These are phyloP conservation scores for Tangara arthus DNA, from an alignment of 2,797 vertebrate species.

Conservation along the genomic window DNA sequence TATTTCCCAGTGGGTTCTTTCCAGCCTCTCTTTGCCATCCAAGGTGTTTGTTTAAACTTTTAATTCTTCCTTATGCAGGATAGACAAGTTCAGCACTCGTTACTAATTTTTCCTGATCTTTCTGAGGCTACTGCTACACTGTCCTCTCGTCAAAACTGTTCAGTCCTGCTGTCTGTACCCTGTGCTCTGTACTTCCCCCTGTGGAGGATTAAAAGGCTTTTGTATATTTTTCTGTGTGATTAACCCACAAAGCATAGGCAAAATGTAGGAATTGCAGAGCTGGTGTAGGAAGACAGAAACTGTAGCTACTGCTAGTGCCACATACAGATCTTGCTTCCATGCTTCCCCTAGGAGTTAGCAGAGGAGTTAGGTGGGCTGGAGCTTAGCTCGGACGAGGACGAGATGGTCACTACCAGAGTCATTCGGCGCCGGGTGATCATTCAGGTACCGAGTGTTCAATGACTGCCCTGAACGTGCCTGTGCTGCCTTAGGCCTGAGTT, in stretches of 20 bases:
- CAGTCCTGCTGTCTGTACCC: neutral
- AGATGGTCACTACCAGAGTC: conserved; percentile 94
- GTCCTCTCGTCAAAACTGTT: neutral
- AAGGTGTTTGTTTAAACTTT: neutral
- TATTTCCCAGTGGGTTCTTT: neutral
- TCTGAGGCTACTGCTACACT: neutral
- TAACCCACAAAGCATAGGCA: neutral
- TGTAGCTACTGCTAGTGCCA: neutral
- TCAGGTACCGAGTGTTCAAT: conserved; percentile 82
- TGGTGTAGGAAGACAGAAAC: neutral
- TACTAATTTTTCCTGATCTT: neutral
- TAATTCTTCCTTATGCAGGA: neutral
- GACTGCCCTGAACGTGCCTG: conserved; percentile 35
- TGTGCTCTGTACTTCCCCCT: accelerated
- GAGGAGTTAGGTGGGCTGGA: conserved; percentile 91
- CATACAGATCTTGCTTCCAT: conserved; percentile 71
- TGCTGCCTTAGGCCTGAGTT: neutral
- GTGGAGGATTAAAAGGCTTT: neutral
- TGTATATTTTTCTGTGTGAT: neutral
- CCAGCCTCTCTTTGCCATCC: neutral
- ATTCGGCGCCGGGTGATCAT: conserved; percentile 94
- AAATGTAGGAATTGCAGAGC: neutral
- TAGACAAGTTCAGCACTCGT: neutral
- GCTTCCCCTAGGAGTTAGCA: conserved; percentile 87
- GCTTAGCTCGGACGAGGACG: conserved; percentile 92